Evolutionary conservation across 1,140 invertebrate genomes (phyloP), one percentile per base, ranked within the genome.

Genomic region (Samia ricini): DNA sequence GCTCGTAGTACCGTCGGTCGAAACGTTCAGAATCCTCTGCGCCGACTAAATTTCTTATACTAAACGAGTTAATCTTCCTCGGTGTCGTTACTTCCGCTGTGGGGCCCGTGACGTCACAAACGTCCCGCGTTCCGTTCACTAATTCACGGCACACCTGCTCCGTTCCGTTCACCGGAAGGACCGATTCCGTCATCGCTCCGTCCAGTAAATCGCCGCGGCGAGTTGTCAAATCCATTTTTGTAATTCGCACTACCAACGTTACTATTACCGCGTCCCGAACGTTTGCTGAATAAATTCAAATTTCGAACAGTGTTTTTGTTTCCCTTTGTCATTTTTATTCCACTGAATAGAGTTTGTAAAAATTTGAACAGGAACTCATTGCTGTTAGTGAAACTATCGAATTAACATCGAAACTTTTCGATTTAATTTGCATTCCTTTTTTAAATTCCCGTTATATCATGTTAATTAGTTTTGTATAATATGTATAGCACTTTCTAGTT

Each of bases 161-260:
- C 65, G 71, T 76, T 59, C 75, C 77, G 67, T 81, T 83, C 55
- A 69, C 8, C 42, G 68, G 57, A 15, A 71, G 24, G 54, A 78
- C 70, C 23, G 56, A 61, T 26, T 60, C 57, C 58, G 1, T 64
- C 23, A 51, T 71, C 71, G 66, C 49, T 29, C 74, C 74, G 54
- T 81, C 81, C 52, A 61, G 22, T 58, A 57, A 26, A 4, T 86
- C 84, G 61, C 71, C 77, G 10, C 87, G 79, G 42, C 85, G 80
- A 52, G 84, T 89, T 8, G 87, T 89, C 75, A 89, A 76, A 80
- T 89, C 87, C 87, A 89, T 89, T 64, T 81, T 84, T 67, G 62
- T 68, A 52, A 63, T 20, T 24, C 24, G 63, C 56, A 57, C 56
- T 57, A n/a, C n/a, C n/a, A 19, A 57, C 21, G 29, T 19, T 57